Base-by-base conservation (phyloP, 53 echinoderm and acorn worm genomes). In the Crossaster papposus region DNA sequence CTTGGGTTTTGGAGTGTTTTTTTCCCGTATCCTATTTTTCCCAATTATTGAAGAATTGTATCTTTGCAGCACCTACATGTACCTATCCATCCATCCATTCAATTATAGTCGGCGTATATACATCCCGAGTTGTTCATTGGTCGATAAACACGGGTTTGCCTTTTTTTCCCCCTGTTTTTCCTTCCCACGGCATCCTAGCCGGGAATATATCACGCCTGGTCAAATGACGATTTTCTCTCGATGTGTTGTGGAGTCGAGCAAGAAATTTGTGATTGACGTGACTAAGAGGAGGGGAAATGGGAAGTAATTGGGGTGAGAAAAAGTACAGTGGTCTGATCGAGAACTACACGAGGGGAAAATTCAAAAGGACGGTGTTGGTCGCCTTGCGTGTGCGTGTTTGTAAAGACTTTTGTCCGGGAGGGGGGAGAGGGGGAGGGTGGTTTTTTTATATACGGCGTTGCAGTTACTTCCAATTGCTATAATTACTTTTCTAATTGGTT, bases 281-380 rank as follows among this genome's bases (percentile, higher is more conserved):
- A 74, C 36, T 18, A 83, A 83, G 36, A 34, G 83, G 83, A 65
- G 83, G 37, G n/a, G 23, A 28, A 38, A 37, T 13, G 37, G 63
- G 38, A 65, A 28, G 83, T 54, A 65, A 65, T 38, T 28, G 26
- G 15, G n/a, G n/a, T n/a, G n/a, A n/a, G 68, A 83, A 81, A 44
- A 83, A 83, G 83, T 83, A 29, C 83, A 83, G 35, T 83, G 65
- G 37, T 83, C 83, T 68, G 68, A 68, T n/a, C 68, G 11, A 26
- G 68, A 68, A 68, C 24, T 68, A 26, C 68, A 9, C 9, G 68
- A 28, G 28, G 28, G 20, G 20, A 64, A 79, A 29, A 28, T 13
- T 54, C 2, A 26, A 79, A 79, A 68, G 68, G 68, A 68, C 28
- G 68, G 17, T 9, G 10, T n/a, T 23, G 68, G 68, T 26, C 28